Base-by-base conservation (phyloP, 2,113 vertebrate species). In the Zeus faber region DNA sequence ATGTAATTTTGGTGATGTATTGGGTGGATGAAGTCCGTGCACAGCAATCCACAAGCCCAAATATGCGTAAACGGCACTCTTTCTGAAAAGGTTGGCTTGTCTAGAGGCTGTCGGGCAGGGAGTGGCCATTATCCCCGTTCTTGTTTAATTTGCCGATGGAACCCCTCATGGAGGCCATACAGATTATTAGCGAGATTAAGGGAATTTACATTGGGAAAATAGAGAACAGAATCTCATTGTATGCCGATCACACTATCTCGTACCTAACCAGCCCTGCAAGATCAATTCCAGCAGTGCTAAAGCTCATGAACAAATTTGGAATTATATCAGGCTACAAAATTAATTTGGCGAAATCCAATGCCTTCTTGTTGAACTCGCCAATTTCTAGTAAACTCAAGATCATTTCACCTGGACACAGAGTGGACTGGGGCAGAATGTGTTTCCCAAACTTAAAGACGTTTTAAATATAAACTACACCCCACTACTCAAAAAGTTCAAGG, bases 131-230 rank as follows among this genome's bases (percentile, higher is more conserved):
- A 10, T 56, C 52, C 35, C 44, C 23, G 10, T 33, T 27, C 9
- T 29, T 55, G 41, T 64, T 64, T 41, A 64, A 64, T 10, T 13
- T 55, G 6, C 44, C 35, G 2, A 56, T 64, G 21, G 50, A 62
- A 48, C 43, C 50, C 2, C 22, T 62, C 2, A 43, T 31, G n/a
- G 29, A 37, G 18, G 50, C 44, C 4, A 48, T 62, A 54, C 10
- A 49, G 16, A 16, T 7, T 5, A 53, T 11, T 24, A 17, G 3
- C 22, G 26, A 31, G 5, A 52, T 61, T 35, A 10, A 35, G 1
- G 35, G 47, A 27, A n/a, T 60, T 44, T 11, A 51, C 22, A 21
- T 31, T 44, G 48, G 37, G 24, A 61, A 33, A 22, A 45, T 16
- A 52, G 20, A 45, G 9, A 52, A 61, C 11, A 51, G 21, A 52